These are phyloP conservation scores for Phaenicophaeus curvirostris DNA, from an alignment of 2,797 vertebrate genomes.

Conservation along the genomic window DNA sequence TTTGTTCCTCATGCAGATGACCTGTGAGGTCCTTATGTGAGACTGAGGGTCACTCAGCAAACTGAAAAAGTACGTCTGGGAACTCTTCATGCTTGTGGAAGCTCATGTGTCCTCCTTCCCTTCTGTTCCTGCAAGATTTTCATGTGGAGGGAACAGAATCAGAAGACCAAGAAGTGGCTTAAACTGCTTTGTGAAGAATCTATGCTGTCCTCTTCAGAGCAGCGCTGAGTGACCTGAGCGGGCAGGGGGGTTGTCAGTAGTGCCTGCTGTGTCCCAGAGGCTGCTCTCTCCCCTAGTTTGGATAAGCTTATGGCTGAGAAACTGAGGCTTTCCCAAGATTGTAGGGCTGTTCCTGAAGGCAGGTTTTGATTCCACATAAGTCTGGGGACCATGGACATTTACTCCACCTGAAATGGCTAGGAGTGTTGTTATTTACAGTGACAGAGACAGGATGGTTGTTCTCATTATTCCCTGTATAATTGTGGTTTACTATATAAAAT, in stretches of 20 bases:
- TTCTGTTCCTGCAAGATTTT: not conserved
- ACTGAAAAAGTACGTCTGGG: not conserved
- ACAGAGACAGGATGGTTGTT: not conserved
- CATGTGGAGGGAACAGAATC: not conserved
- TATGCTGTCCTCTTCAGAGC: not conserved
- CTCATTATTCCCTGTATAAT: not conserved
- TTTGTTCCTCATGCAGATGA: not conserved
- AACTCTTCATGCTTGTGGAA: not conserved
- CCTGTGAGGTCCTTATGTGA: not conserved
- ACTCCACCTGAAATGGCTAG: not conserved
- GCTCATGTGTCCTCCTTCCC: not conserved
- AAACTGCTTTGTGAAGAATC: not conserved
- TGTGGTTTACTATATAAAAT: not conserved
- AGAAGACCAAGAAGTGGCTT: not conserved
- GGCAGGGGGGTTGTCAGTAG: not conserved
- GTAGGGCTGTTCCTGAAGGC: not conserved
- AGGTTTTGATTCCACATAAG: rapidly evolving
- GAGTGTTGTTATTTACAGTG: not conserved
- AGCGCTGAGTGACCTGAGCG: not conserved
- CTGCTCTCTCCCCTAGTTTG: not conserved
- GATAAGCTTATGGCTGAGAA: not conserved
- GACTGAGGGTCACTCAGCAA: not conserved
- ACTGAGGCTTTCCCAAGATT: not conserved
- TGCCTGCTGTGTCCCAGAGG: not conserved
- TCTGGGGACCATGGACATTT: not conserved